These are phyloP conservation scores for Lasioglossum figueresi DNA, from an alignment of 2,888 invertebrate species.

Conservation along the genomic window DNA sequence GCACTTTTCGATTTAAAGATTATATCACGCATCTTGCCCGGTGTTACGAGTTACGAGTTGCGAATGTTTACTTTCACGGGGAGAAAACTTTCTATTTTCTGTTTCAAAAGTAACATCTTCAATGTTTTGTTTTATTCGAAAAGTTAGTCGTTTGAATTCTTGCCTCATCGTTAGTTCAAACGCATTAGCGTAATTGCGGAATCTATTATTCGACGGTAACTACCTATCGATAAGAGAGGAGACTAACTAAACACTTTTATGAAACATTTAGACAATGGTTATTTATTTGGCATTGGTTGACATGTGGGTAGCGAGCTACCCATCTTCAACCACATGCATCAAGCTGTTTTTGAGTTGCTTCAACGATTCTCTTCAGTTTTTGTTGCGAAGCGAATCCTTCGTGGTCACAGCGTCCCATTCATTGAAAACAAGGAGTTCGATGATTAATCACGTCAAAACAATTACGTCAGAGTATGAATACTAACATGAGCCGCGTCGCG, in stretches of 20 bases:
- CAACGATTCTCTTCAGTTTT: not conserved
- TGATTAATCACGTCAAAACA: constrained; percentile 13
- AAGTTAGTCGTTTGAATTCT: not conserved
- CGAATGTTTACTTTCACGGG: constrained; percentile 27
- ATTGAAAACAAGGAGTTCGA: not conserved
- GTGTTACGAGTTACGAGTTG: not conserved
- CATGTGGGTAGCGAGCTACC: not conserved
- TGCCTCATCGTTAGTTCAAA: not conserved
- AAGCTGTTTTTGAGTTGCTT: not conserved
- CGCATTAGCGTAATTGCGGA: not conserved
- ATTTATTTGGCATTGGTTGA: not conserved
- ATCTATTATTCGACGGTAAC: not conserved
- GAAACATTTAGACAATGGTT: not conserved
- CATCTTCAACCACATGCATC: not conserved
- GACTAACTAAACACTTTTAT: not conserved
- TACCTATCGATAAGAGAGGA: not conserved
- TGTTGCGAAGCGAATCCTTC: not conserved
- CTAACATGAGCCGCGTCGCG: not conserved
- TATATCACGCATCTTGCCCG: not conserved
- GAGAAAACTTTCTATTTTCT: not conserved
- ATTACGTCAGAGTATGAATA: constrained; percentile 19
- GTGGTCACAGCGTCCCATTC: not conserved
- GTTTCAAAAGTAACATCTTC: not conserved
- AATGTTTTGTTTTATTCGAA: not conserved
- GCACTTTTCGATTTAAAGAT: not conserved